A percentile compares a stretch with the other conserved stretches of the same genome.
These are phyloP conservation scores for Antitype chi DNA, from an alignment of 2,888 invertebrate genomes.

Conservation along the genomic window DNA sequence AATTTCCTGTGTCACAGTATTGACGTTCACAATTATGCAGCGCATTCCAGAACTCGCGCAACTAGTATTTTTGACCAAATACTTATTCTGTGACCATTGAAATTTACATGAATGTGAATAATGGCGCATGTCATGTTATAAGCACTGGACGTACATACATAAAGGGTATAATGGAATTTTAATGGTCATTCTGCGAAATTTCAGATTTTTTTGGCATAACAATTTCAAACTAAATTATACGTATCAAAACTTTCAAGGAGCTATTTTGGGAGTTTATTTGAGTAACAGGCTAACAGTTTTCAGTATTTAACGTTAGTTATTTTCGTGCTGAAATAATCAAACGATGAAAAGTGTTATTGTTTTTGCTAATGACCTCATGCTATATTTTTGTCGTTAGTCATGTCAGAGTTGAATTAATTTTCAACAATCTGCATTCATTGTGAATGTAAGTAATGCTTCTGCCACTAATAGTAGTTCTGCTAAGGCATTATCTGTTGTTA, in stretches of 20 bases:
- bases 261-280: conserved; percentile 4
- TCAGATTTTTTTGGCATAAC: neutral
- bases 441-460: conserved; percentile 7
- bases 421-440: conserved; percentile 10
- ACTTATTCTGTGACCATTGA: conserved; percentile 46
- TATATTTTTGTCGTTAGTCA: conserved; percentile 2
- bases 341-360: neutral
- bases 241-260: conserved; percentile 3
- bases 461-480: conserved; percentile 3
- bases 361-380: neutral
- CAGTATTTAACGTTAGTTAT: neutral
- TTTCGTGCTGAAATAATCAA: neutral
- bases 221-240: conserved; percentile 7
- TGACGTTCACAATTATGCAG: conserved; percentile 49
- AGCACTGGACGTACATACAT: conserved; percentile 7
- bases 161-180: conserved; percentile 27
- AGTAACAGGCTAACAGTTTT: neutral
- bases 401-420: conserved; percentile 9
- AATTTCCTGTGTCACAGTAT: conserved; percentile 37
- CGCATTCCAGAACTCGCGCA: conserved; percentile 11
- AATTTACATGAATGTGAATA: conserved; percentile 30
- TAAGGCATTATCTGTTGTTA: conserved; percentile 10
- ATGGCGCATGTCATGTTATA: conserved; percentile 21
- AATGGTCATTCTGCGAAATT: conserved; percentile 15
- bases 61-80: conserved; percentile 42